These are phyloP conservation scores for Hypanus sabinus DNA, from an alignment of 2,113 vertebrate species.

Conservation along the genomic window DNA sequence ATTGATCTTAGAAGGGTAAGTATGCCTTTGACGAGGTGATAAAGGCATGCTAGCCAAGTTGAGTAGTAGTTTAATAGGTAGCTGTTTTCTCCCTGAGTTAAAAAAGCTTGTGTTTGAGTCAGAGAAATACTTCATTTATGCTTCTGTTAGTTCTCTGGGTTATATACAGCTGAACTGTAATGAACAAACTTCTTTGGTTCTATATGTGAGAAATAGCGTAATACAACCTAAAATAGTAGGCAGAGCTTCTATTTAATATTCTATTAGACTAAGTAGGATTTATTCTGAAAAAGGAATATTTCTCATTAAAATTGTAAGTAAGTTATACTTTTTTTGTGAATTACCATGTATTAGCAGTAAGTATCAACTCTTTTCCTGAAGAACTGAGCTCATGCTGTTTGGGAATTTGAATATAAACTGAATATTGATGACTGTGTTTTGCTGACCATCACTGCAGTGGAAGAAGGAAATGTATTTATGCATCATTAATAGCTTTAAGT, in stretches of 20 bases:
- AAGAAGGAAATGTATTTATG: background rate
- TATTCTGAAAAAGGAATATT: background rate
- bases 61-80: no score
- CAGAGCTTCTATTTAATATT: background rate
- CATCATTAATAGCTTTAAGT: background rate
- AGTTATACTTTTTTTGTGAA: background rate
- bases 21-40: background rate
- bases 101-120: no score
- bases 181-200: background rate
- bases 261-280: background rate
- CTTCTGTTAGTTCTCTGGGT: no score
- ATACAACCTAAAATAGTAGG: background rate
- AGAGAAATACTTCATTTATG: no score
- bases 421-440: background rate
- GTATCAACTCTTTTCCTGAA: background rate
- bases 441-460: background rate
- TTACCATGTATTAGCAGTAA: background rate
- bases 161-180: background rate
- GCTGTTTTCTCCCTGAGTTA: no score
- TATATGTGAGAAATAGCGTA: background rate
- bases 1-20: background rate
- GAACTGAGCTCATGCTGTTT: background rate
- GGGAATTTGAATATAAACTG: background rate
- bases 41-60: background rate
- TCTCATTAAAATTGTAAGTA: background rate